Conservation (phyloP, 2,113 vertebrate genomes). For the Xenus cinereus region DNA sequence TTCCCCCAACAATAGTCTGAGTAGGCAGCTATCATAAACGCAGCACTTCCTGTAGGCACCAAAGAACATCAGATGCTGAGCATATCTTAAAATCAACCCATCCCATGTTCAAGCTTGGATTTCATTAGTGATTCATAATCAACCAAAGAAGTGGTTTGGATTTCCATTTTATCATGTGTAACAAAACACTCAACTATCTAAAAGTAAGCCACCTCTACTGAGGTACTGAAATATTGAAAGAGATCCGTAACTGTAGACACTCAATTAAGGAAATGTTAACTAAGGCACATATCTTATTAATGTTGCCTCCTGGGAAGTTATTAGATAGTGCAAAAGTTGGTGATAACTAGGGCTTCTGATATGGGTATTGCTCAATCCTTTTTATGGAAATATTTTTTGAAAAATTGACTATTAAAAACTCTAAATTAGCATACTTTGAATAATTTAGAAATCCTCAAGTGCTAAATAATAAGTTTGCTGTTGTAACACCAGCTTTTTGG, state of each 20-base stretch:
- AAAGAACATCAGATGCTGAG: neutral
- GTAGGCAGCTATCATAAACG: neutral
- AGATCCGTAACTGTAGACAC: neutral
- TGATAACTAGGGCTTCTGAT: neutral
- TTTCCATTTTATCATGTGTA: neutral
- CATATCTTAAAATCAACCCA: neutral
- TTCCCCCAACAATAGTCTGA: neutral
- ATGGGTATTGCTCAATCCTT: neutral
- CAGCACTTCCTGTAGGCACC: neutral
- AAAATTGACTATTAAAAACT: neutral
- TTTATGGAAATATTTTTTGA: neutral
- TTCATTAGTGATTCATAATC: neutral
- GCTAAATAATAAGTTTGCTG: neutral
- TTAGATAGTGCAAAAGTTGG: neutral
- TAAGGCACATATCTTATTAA: neutral
- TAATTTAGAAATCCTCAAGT: neutral
- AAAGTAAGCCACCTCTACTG: neutral
- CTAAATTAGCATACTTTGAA: neutral
- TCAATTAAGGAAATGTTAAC: neutral
- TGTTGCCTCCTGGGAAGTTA: neutral
- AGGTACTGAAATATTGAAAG: neutral
- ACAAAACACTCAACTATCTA: neutral
- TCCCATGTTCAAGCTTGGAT: neutral
- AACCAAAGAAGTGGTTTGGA: neutral
- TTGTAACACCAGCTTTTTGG: neutral